Percentiles rank a stretch among this genome's conserved stretches.
phyloP scores from a whole-genome alignment of 2,888 invertebrate species.

The Julus scanicus region DNA sequence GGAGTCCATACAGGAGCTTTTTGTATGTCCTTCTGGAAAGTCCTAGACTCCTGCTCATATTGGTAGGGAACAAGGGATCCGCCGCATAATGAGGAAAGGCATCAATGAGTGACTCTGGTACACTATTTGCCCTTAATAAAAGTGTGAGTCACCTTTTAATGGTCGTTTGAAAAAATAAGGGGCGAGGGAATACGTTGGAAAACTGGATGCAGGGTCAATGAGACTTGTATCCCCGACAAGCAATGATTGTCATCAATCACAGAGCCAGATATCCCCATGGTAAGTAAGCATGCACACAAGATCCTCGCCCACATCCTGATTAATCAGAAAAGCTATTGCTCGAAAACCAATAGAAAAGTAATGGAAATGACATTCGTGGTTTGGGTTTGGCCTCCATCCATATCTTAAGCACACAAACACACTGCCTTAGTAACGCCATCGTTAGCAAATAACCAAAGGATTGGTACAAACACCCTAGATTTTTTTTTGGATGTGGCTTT shows the following conservation, averaged over 20 bases:
- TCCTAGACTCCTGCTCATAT: neutral
- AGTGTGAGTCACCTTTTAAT: neutral
- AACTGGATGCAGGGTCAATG: neutral
- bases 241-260: neutral
- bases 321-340: conserved; percentile 18
- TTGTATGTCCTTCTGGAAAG: no score
- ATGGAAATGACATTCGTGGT: neutral
- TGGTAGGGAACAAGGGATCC: neutral
- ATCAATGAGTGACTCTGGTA: neutral
- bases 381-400: conserved; percentile 5
- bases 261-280: neutral
- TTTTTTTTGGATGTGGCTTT: neutral
- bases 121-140: neutral
- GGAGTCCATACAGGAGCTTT: no score
- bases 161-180: neutral
- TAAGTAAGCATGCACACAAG: neutral
- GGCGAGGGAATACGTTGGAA: neutral
- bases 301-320: conserved; percentile 25
- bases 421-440: conserved; percentile 33
- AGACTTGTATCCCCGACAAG: neutral
- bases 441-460: neutral
- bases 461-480: neutral
- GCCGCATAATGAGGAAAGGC: neutral
- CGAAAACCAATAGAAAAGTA: conserved; percentile 33
- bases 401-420: conserved; percentile 2